Base-by-base conservation (phyloP, 2,113 vertebrate genomes). In the Corydoras sp. region DNA sequence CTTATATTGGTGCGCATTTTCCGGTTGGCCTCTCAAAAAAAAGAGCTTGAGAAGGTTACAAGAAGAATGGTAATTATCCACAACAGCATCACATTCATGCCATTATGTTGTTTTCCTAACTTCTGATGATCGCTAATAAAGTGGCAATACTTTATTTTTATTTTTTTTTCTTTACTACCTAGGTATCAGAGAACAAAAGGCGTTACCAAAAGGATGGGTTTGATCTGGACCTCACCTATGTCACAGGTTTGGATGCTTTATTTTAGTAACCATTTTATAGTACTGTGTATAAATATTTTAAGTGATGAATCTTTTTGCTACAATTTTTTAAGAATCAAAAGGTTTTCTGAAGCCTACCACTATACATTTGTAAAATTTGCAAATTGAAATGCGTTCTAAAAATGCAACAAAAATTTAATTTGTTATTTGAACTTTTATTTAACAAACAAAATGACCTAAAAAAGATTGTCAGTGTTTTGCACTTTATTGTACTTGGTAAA, bases 121-220 rank as follows among this genome's bases (percentile, higher is more conserved):
- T 24, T 24, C 18, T 24, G 18, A 1, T 10, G 13, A 48, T 58
- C 29, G 49, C 32, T 3, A 15, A 49, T 64, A 29, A 15, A 12
- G 43, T 53, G 12, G 3, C 1, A 24, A 24, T 24, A 24, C 2
- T 24, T 24, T 24, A 1, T 24, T 24, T 1, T 66, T 15, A 53
- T 30, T 63, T 35, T 13, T 14, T 49, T 68, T 71, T 5, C 50
- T 62, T 0, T 68, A 15, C 64, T 50, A 49, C 65, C 12, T 69
- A 98, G 95, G 89, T 99, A 68, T 98, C 97, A 9, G 95, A 92
- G 88, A 99, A 99, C 84, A 98, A 97, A 84, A 87, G 95, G 9
- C 89, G 97, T 13, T 98, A 96, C 77, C 89, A 83, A 72, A 98
- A 92, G 75, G 93, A 95, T 85, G 96, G 95, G 51, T 99, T 98